Base-by-base conservation (phyloP, 2,113 vertebrate species). In the Gulo gulo region DNA sequence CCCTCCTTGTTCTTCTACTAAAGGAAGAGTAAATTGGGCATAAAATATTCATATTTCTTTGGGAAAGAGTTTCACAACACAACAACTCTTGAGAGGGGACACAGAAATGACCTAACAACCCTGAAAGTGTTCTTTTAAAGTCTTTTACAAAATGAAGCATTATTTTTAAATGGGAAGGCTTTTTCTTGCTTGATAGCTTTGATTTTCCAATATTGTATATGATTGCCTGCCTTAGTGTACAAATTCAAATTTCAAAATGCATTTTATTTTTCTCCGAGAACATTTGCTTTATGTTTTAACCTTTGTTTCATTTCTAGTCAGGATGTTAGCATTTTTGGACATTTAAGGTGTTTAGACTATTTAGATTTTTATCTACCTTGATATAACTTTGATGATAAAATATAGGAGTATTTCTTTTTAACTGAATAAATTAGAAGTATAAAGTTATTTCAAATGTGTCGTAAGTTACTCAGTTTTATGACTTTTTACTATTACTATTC, bases 201-300 rank as follows among this genome's bases (percentile, higher is more conserved):
- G 83, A 97, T 96, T 98, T 97, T 96, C 36, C 80, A 92, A 94
- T 96, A 91, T 92, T 95, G 45, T 80, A 94, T 97, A 89, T 96
- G 96, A 95, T 96, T 92, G 20, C 90, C 47, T 95, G 69, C 9
- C 74, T 97, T 96, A 89, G 50, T 87, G 96, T 78, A 42, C 24
- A 97, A 97, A 97, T 96, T 94, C 88, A 96, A 91, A 97, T 94
- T 97, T 92, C 61, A 96, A 92, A 97, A 96, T 45, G 15, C 63
- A 97, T 96, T 96, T 96, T 92, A 67, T 83, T 90, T 97, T 97
- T 90, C 69, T 74, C 18, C 73, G 86, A 79, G 24, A 61, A 61
- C 59, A 61, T 61, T 91, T 96, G 8, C 7, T 96, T 89, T 67
- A 36, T 94, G 31, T 92, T 98, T 96, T 90, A 96, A 92, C 29